Percentiles rank a stretch among this genome's conserved stretches.
phyloP scores from a whole-genome alignment of 2,888 invertebrate species.

The Pheosia tremula region DNA sequence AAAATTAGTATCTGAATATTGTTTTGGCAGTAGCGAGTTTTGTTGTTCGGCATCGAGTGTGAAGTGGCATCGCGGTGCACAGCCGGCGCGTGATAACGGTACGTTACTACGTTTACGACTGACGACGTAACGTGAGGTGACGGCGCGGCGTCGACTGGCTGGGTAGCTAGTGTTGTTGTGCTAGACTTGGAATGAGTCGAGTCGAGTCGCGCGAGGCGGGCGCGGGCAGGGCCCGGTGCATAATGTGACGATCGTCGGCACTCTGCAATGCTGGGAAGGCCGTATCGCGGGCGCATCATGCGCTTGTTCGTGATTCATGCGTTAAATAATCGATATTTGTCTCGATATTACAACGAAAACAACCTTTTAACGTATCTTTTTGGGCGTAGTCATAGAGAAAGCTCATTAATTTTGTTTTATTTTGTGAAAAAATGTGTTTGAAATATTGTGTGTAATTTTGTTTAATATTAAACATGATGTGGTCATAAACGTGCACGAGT shows the following conservation, averaged over 20 bases:
- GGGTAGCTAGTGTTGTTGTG: conserved; percentile 7
- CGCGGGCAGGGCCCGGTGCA: conserved; percentile 5
- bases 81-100: conserved; percentile 31
- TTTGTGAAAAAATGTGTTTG: no score
- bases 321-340: no score
- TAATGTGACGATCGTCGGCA: background rate
- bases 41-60: conserved; percentile 39
- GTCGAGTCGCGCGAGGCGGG: conserved; percentile 8
- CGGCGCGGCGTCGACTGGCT: conserved; percentile 11
- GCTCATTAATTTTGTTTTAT: no score
- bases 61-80: conserved; percentile 31
- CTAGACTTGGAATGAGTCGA: conserved; percentile 13
- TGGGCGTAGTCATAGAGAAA: no score
- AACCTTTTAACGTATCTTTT: no score
- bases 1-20: conserved; percentile 45
- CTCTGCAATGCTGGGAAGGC: background rate
- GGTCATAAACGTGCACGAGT: no score
- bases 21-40: conserved; percentile 44
- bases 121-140: conserved; percentile 12
- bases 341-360: no score
- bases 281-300: background rate
- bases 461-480: no score
- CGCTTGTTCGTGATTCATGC: background rate
- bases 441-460: no score
- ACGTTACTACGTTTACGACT: conserved; percentile 32